Percentiles rank a stretch among this genome's conserved stretches.
Conservation (phyloP, 1,140 invertebrate genomes). For the Lepidurus arcticus region DNA sequence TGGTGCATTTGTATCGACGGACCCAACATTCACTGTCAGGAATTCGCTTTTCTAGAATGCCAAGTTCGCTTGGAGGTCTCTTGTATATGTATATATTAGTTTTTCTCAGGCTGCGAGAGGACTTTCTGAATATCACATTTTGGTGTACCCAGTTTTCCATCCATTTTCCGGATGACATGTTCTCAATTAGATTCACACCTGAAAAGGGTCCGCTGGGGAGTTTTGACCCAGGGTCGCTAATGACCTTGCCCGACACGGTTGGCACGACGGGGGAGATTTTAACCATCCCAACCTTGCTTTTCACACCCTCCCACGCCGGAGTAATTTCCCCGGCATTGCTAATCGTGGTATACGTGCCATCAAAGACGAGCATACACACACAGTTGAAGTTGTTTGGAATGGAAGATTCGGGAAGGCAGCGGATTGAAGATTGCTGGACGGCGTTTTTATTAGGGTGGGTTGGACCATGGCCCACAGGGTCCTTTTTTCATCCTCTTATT, state of each 20-base stretch:
- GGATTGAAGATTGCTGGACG: background rate
- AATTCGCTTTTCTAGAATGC: too few relatives aligned
- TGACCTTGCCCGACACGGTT: background rate
- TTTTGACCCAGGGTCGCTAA: constrained; percentile 21
- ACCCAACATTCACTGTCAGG: too few relatives aligned
- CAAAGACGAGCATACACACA: background rate
- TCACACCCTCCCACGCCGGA: background rate
- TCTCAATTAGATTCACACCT: constrained; percentile 16
- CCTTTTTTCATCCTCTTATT: background rate
- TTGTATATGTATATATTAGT: background rate
- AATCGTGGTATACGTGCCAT: background rate
- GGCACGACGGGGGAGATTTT: background rate
- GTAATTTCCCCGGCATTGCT: background rate
- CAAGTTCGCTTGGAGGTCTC: background rate
- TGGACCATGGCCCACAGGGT: constrained; percentile 6
- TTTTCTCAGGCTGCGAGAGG: background rate
- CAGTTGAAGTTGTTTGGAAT: background rate
- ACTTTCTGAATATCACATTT: background rate
- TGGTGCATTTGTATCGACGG: too few relatives aligned
- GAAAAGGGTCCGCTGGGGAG: background rate
- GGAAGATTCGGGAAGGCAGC: background rate
- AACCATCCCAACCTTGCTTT: background rate
- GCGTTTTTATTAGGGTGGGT: constrained; percentile 18
- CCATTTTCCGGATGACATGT: constrained; percentile 17
- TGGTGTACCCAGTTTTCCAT: background rate